A percentile compares a stretch with the other conserved stretches of the same genome.
phyloP scores from a whole-genome alignment of 2,113 vertebrate species.

The Pampusana beccarii region DNA sequence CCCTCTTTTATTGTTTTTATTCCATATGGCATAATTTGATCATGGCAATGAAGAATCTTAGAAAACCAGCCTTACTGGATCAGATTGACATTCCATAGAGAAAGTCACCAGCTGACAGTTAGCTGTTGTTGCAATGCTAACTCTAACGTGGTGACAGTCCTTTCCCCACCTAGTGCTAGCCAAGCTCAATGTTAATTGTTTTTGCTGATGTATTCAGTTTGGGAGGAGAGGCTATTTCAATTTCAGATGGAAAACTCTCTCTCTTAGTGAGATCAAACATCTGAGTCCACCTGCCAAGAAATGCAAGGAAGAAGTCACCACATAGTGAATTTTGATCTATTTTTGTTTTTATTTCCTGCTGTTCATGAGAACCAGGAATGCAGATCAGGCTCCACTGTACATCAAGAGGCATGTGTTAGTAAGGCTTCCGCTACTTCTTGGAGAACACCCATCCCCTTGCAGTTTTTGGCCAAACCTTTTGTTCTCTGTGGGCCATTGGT shows the following conservation, averaged over 20 bases:
- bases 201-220: neutral
- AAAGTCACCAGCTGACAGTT: neutral
- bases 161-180: neutral
- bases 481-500: neutral
- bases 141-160: neutral
- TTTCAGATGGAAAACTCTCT: neutral
- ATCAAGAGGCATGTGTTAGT: neutral
- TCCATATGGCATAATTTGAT: neutral
- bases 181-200: neutral
- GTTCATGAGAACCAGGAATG: constrained; percentile 41
- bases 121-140: neutral
- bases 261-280: constrained; percentile 7
- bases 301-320: constrained; percentile 8
- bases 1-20: neutral
- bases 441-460: constrained; percentile 2
- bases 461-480: constrained; percentile 46
- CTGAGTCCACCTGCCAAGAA: constrained; percentile 48
- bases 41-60: neutral
- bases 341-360: constrained; percentile 56
- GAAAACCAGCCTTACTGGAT: neutral
- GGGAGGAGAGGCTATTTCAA: neutral
- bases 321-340: constrained; percentile 44
- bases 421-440: constrained; percentile 40
- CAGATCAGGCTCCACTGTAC: neutral
- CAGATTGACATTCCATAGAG: neutral